A percentile compares a stretch with the other conserved stretches of the same genome.
Conservation (phyloP, 2,797 vertebrate species). For the Rhabdophis nuchalis region DNA sequence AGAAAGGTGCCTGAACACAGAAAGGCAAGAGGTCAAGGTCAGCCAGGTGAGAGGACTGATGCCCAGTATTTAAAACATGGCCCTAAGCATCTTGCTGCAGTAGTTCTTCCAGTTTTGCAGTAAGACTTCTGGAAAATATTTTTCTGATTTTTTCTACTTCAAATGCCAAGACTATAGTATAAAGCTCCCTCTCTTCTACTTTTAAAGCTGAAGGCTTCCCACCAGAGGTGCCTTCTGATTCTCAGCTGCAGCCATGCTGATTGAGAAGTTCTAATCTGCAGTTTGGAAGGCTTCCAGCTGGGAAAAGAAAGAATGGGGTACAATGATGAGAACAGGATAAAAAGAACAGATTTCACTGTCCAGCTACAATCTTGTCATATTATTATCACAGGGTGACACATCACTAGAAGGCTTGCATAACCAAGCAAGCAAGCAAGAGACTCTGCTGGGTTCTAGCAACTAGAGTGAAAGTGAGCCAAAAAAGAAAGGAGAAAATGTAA, state of each 20-base stretch:
- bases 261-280: not conserved
- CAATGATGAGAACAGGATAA: not conserved
- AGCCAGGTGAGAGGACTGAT: not conserved
- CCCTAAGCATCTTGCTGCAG: not conserved
- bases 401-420: not conserved
- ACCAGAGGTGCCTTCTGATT: not conserved
- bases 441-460: not conserved
- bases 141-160: not conserved
- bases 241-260: not conserved
- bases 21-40: not conserved
- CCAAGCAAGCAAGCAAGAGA: not conserved
- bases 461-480: not conserved
- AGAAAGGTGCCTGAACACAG: not conserved
- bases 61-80: not conserved
- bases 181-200: not conserved
- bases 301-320: not conserved
- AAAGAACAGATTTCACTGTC: not conserved
- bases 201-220: not conserved
- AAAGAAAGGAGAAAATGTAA: not conserved
- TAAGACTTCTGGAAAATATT: not conserved
- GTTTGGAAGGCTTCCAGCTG: not conserved
- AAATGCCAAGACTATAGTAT: not conserved
- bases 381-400: not conserved
- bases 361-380: not conserved
- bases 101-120: not conserved